These are phyloP conservation scores for Pterois miles DNA, from an alignment of 2,797 vertebrate genomes.

Conservation along the genomic window DNA sequence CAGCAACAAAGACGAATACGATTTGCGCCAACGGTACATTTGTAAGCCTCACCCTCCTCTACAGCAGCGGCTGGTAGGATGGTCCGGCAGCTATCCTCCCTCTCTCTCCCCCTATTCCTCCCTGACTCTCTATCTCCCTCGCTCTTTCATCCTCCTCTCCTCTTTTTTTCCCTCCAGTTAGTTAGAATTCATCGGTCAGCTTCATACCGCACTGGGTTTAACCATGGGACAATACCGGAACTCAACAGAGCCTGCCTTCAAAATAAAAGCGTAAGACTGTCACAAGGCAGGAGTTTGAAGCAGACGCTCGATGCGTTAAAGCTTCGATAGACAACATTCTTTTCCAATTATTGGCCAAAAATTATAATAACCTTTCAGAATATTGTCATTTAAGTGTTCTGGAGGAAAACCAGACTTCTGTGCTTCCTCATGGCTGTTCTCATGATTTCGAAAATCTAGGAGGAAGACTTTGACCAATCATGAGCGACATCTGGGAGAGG, in stretches of 20 bases:
- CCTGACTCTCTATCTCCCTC: conserved; percentile 25
- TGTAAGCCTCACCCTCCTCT: conserved; percentile 70
- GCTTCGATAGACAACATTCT: too few species aligned
- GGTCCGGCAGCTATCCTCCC: conserved; percentile 50
- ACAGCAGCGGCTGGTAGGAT: conserved; percentile 46
- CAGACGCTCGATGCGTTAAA: too few species aligned
- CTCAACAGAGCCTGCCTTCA: conserved; percentile 38
- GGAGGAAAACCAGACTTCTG: too few species aligned
- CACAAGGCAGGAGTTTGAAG: neutral
- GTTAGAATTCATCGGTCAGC: conserved; percentile 13
- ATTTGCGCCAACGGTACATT: conserved; percentile 34
- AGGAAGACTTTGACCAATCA: too few species aligned
- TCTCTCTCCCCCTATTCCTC: conserved; percentile 10
- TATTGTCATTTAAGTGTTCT: too few species aligned
- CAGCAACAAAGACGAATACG: conserved; percentile 59
- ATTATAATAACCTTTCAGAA: too few species aligned
- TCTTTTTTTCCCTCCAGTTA: conserved; percentile 17
- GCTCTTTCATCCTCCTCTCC: conserved; percentile 37
- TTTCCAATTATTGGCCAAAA: too few species aligned
- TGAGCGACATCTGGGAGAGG: too few species aligned
- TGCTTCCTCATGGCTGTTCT: too few species aligned
- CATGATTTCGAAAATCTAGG: neutral
- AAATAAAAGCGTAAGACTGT: conserved; percentile 60
- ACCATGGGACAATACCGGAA: conserved; percentile 49
- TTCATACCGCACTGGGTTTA: conserved; percentile 20